Conservation (phyloP, 2,113 vertebrate genomes). For the Xenus cinereus region DNA sequence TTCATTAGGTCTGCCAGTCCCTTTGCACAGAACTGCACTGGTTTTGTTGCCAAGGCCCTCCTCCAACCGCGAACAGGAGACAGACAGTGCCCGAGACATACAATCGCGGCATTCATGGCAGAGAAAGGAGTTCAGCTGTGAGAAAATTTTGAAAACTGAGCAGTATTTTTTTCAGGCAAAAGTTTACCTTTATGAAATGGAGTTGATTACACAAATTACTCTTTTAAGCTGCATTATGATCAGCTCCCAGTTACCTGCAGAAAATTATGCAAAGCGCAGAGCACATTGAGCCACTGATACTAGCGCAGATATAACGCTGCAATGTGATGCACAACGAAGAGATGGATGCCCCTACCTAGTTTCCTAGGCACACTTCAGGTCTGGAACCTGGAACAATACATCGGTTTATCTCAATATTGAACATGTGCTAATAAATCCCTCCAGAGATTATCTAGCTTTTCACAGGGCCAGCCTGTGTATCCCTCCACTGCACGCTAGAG, state of each 20-base stretch:
- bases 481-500: not conserved
- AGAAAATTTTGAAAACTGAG: not conserved
- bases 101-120: conserved; percentile 31
- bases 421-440: not conserved
- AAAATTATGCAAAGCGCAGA: not conserved
- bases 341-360: not conserved
- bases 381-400: not conserved
- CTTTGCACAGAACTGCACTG: not conserved
- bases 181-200: not conserved
- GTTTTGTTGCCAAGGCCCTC: conserved; percentile 40
- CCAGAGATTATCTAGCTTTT: not conserved
- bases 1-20: not conserved
- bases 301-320: not conserved
- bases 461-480: rapidly evolving
- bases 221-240: rapidly evolving
- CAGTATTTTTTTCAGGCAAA: not conserved
- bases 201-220: not conserved
- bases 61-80: not conserved
- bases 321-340: not conserved
- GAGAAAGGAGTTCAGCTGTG: not conserved
- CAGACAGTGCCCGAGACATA: not conserved
- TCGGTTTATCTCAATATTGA: not conserved
- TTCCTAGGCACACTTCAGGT: not conserved
- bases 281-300: not conserved
- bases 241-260: not conserved